These are phyloP conservation scores for Hipparchia semele DNA, from an alignment of 2,888 invertebrate genomes.

Conservation along the genomic window DNA sequence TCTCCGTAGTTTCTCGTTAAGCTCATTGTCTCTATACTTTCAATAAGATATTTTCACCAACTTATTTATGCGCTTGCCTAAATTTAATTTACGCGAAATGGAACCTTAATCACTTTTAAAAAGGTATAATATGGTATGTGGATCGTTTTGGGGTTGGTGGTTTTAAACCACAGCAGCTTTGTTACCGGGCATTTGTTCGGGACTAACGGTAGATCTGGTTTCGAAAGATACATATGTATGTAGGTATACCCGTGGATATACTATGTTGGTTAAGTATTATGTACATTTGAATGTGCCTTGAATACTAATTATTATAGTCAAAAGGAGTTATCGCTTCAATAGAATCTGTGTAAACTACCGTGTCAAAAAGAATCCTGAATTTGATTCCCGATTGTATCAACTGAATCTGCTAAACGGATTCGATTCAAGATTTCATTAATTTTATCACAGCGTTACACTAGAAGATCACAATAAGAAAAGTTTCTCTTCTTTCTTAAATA, in stretches of 20 bases:
- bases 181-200: constrained; percentile 54
- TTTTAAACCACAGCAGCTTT: constrained; percentile 62
- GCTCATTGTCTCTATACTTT: constrained; percentile 46
- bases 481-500: no score
- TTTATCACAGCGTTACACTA: no score
- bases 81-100: constrained; percentile 24
- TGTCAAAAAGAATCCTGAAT: not conserved
- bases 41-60: constrained; percentile 40
- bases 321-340: not conserved
- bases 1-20: constrained; percentile 41
- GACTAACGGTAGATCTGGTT: constrained; percentile 72
- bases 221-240: constrained; percentile 46
- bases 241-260: constrained; percentile 16
- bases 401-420: no score
- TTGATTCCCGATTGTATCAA: no score
- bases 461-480: no score
- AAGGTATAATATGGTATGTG: constrained; percentile 35
- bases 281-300: constrained; percentile 16
- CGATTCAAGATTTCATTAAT: no score
- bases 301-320: constrained; percentile 15
- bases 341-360: not conserved
- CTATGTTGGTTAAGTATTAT: constrained; percentile 3
- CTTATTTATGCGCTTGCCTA: constrained; percentile 6
- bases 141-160: constrained; percentile 5
- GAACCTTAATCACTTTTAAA: constrained; percentile 17